Conservation (phyloP, 2,797 vertebrate genomes). For the Odontamblyopus lacepedii region DNA sequence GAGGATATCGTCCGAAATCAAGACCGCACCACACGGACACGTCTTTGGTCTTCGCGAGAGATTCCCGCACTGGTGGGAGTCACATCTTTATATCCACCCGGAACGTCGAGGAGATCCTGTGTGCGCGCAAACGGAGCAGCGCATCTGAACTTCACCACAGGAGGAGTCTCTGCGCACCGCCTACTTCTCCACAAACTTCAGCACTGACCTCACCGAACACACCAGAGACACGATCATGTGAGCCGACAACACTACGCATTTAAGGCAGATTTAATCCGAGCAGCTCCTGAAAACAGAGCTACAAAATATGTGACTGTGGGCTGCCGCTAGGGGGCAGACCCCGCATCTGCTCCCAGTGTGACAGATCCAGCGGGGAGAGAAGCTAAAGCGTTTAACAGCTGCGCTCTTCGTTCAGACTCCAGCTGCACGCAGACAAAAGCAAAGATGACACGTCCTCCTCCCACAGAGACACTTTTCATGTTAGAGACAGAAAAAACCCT, state of each 20-base stretch:
- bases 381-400: slow-evolving; percentile 30
- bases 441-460: background rate
- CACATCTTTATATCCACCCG: slow-evolving; percentile 51
- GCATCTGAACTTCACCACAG: slow-evolving; percentile 69
- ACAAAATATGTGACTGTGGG: background rate
- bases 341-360: slow-evolving; percentile 33
- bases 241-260: background rate
- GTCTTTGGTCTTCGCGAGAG: slow-evolving; percentile 30
- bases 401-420: slow-evolving; percentile 24
- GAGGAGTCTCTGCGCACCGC: slow-evolving; percentile 62
- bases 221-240: background rate
- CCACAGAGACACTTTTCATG: background rate
- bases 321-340: slow-evolving; percentile 56
- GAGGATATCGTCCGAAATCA: slow-evolving; percentile 28
- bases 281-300: background rate
- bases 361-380: slow-evolving; percentile 25
- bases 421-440: slow-evolving; percentile 30
- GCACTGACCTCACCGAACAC: background rate
- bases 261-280: background rate
- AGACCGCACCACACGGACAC: slow-evolving; percentile 11
- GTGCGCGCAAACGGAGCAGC: slow-evolving; percentile 55
- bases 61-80: slow-evolving; percentile 48
- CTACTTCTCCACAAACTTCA: background rate
- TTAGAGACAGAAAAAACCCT: background rate
- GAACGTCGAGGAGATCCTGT: slow-evolving; percentile 60